Percentiles rank a stretch among this genome's conserved stretches.
These are phyloP conservation scores for Trissolcus japonicus DNA, from an alignment of 2,888 invertebrate species.

Conservation along the genomic window DNA sequence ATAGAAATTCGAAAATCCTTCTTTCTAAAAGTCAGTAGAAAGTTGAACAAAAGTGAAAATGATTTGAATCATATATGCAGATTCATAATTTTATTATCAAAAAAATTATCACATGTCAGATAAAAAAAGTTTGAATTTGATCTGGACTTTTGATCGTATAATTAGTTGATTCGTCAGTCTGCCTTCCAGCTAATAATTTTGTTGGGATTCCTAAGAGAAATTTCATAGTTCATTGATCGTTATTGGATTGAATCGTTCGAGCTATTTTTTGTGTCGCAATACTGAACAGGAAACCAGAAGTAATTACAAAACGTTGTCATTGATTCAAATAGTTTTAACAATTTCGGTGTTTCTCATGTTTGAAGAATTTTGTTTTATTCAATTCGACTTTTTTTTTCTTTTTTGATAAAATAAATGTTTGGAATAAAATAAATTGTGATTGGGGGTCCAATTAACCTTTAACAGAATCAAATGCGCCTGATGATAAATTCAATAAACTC, in stretches of 20 bases:
- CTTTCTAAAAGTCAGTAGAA: no score
- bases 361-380: background rate
- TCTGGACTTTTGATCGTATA: no score
- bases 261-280: slow-evolving; percentile 8
- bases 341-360: no score
- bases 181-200: background rate
- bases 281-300: slow-evolving; percentile 15
- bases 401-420: background rate
- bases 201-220: background rate
- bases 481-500: slow-evolving; percentile 4
- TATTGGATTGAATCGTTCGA: slow-evolving; percentile 14
- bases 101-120: no score
- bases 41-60: no score
- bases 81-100: no score
- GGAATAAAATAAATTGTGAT: background rate
- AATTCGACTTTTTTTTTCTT: background rate
- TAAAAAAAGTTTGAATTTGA: no score
- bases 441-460: slow-evolving; percentile 1
- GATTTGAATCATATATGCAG: no score
- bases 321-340: background rate
- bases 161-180: background rate
- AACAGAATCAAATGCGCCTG: background rate
- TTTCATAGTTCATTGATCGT: slow-evolving; percentile 23
- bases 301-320: slow-evolving; percentile 5
- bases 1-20: no score